These are phyloP conservation scores for Serranus cabrilla DNA, from an alignment of 2,797 vertebrate species.

Conservation along the genomic window DNA sequence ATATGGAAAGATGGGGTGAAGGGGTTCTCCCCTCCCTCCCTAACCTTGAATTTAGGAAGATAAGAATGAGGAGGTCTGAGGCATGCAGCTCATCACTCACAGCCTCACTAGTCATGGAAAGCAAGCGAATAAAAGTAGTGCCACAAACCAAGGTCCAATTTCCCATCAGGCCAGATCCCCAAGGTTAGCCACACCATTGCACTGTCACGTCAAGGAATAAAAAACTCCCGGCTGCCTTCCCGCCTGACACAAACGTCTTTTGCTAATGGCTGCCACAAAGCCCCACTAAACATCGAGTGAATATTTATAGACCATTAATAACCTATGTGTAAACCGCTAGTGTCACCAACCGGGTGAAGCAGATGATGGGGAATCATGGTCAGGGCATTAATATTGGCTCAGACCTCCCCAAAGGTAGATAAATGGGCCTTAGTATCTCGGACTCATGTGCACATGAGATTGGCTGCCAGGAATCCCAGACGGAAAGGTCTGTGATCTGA, in stretches of 20 bases:
- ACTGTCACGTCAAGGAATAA: constrained; percentile 75
- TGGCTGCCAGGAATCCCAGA: constrained; percentile 75
- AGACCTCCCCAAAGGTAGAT: constrained; percentile 70
- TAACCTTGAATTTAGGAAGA: constrained; percentile 73
- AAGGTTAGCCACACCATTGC: constrained; percentile 78
- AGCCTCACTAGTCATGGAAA: constrained; percentile 73
- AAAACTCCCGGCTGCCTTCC: constrained; percentile 60
- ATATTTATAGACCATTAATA: constrained; percentile 85
- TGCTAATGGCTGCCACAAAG: constrained; percentile 70
- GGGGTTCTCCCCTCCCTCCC: constrained; percentile 26
- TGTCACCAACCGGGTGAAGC: constrained; percentile 70
- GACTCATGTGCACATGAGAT: constrained; percentile 53
- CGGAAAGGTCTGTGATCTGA: constrained; percentile 74
- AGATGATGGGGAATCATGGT: constrained; percentile 73
- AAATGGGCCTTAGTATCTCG: constrained; percentile 58
- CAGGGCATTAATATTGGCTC: constrained; percentile 66
- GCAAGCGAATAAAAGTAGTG: constrained; percentile 71
- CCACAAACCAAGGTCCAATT: constrained; percentile 81
- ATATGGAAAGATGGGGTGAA: not conserved
- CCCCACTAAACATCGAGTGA: constrained; percentile 76
- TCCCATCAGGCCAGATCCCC: constrained; percentile 74
- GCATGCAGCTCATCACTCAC: constrained; percentile 74
- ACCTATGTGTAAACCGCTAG: constrained; percentile 76
- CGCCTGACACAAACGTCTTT: constrained; percentile 57
- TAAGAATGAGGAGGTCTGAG: constrained; percentile 70